Evolutionary conservation across 2,888 invertebrate species (phyloP).

Genomic region (Amiota minor): DNA sequence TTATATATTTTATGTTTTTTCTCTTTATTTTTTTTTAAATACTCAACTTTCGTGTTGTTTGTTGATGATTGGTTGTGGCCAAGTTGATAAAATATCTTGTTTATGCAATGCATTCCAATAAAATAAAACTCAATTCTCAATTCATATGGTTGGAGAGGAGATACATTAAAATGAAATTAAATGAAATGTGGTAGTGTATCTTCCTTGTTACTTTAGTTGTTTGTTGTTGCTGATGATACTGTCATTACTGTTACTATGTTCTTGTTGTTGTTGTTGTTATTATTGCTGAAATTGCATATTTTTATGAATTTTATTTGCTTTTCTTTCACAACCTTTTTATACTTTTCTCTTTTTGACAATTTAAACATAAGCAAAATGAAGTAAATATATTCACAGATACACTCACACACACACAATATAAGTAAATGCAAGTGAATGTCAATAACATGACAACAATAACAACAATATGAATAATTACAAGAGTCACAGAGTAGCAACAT

Average conservation of each 20-base stretch:
- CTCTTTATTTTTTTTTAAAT: no score
- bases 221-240: slow-evolving; percentile 45
- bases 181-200: slow-evolving; percentile 51
- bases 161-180: slow-evolving; percentile 64
- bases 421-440: slow-evolving; percentile 32
- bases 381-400: slow-evolving; percentile 44
- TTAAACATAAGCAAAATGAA: not conserved
- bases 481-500: slow-evolving; percentile 7
- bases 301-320: slow-evolving; percentile 44
- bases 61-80: slow-evolving; percentile 25
- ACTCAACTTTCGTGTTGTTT: no score
- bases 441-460: slow-evolving; percentile 45
- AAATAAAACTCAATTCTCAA: no score
- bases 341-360: slow-evolving; percentile 35
- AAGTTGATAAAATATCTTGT: slow-evolving; percentile 55
- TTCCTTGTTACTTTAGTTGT: slow-evolving; percentile 25
- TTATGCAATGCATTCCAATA: slow-evolving; percentile 46
- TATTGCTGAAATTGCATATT: slow-evolving; percentile 51
- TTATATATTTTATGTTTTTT: no score
- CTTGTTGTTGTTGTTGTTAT: slow-evolving; percentile 45
- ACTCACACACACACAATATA: slow-evolving; percentile 14
- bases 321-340: slow-evolving; percentile 19
- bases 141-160: no score
- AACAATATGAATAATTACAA: slow-evolving; percentile 33
- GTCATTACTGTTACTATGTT: slow-evolving; percentile 47